Evolutionary conservation across 1,140 invertebrate genomes (phyloP), one percentile per base, ranked within the genome.

Genomic region (Formica selysi): DNA sequence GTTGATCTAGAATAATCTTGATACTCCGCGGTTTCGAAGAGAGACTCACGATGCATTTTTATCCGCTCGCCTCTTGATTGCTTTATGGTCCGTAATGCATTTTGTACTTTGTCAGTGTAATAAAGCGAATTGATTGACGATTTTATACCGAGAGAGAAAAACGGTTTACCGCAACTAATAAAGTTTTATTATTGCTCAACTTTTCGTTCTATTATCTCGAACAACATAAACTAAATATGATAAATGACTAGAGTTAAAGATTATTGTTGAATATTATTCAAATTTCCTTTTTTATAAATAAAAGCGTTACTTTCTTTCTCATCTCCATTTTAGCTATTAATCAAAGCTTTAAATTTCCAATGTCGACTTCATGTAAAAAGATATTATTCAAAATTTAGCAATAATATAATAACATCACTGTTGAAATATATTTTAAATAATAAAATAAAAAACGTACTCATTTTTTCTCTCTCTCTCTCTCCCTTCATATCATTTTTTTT

Each of bases 21-120:
- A 51, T 32, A 32, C 48, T 48, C 29, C n/a, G 7, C 41, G 41
- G 22, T 65, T 65, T 78, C 13, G 7, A 67, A 29, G 19, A 19
- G 26, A 65, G 59, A 78, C 32, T n/a, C 32, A n/a, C 32, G n/a
- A 3, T 13, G 41, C 76, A 54, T 57, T 68, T 80, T 80, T 80
- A 68, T 38, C 13, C 44, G 32, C 5, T 54, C 62, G 32, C n/a
- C 32, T 54, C 38, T 32, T 80, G 76, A 80, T 68, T 38, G 64
- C 32, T 80, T 80, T 80, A 80, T 29, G 62, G n/a, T 22, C 64
- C 76, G 29, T 80, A 68, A 68, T 54, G 44, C 29, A 79, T 29
- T 61, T 65, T 32, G 32, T 67, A 51, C 64, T 22, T 67, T 54
- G 13, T 57, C 44, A 13, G 32, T 32, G 44, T 80, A 57, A 80